Evolutionary conservation across 2,888 invertebrate genomes (phyloP).

Genomic region (Tipula helvola): DNA sequence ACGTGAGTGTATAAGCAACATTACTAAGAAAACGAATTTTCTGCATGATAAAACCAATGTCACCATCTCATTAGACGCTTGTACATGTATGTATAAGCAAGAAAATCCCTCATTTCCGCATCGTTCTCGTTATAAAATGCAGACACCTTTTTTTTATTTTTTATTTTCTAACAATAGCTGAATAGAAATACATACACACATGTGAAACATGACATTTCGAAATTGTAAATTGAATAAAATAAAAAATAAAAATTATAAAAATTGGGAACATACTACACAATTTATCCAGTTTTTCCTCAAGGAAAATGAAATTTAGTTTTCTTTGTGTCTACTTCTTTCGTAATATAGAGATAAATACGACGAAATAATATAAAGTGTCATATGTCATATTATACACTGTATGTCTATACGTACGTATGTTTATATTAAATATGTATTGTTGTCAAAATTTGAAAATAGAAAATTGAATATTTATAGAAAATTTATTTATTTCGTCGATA

Average conservation of each 20-base stretch:
- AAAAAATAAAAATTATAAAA: background rate
- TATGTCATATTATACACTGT: background rate
- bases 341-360: background rate
- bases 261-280: background rate
- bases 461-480: background rate
- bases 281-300: background rate
- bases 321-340: background rate
- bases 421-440: background rate
- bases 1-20: too few relatives aligned
- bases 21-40: background rate
- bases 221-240: background rate
- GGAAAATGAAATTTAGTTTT: background rate
- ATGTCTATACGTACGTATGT: background rate
- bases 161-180: background rate
- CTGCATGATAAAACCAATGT: background rate
- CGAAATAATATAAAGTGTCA: background rate
- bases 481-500: background rate
- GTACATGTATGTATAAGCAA: background rate
- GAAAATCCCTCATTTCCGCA: background rate
- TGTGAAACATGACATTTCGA: background rate
- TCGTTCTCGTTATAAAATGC: background rate
- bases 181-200: background rate
- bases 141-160: background rate
- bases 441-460: background rate
- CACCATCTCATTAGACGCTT: background rate